A percentile compares a stretch with the other conserved stretches of the same genome.
Evolutionary conservation across 2,888 invertebrate species (phyloP).

Genomic region (Ypsolopha scabrella): DNA sequence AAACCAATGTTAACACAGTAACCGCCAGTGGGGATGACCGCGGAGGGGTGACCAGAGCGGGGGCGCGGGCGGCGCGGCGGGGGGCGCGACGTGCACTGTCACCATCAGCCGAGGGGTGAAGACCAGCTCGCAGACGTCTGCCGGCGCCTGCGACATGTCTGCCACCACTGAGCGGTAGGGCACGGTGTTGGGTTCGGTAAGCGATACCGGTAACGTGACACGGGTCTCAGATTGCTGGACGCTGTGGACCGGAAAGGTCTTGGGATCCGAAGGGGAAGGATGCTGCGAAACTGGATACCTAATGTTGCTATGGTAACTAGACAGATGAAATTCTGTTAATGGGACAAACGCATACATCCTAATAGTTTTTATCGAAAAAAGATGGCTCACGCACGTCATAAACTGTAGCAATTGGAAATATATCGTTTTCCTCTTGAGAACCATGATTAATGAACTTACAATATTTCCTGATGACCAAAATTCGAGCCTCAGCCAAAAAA

Average conservation of each 20-base stretch:
- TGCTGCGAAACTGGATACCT: too few species aligned
- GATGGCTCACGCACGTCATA: too few species aligned
- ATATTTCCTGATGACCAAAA: too few species aligned
- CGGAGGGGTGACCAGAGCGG: slow-evolving; percentile 52
- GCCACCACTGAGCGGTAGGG: slow-evolving; percentile 1
- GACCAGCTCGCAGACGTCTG: slow-evolving; percentile 31
- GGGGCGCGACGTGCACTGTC: neutral
- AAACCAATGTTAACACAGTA: slow-evolving; percentile 61
- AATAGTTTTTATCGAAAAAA: too few species aligned
- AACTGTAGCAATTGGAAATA: too few species aligned
- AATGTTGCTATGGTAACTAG: too few species aligned
- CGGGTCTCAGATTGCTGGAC: slow-evolving; percentile 40
- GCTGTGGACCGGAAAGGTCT: slow-evolving; percentile 47
- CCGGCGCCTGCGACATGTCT: slow-evolving; percentile 16
- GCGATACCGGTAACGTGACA: slow-evolving; percentile 49
- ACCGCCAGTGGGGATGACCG: slow-evolving; percentile 65
- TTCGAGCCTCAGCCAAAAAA: too few species aligned
- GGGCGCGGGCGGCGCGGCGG: slow-evolving; percentile 16
- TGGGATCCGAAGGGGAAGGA: too few species aligned
- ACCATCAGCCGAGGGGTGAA: slow-evolving; percentile 14
- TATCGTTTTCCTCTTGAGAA: too few species aligned
- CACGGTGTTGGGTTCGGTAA: slow-evolving; percentile 42
- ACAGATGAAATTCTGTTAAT: too few species aligned
- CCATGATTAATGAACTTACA: too few species aligned
- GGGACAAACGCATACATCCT: too few species aligned